These are phyloP conservation scores for Deilephila porcellus DNA, from an alignment of 2,888 invertebrate species.

Conservation along the genomic window DNA sequence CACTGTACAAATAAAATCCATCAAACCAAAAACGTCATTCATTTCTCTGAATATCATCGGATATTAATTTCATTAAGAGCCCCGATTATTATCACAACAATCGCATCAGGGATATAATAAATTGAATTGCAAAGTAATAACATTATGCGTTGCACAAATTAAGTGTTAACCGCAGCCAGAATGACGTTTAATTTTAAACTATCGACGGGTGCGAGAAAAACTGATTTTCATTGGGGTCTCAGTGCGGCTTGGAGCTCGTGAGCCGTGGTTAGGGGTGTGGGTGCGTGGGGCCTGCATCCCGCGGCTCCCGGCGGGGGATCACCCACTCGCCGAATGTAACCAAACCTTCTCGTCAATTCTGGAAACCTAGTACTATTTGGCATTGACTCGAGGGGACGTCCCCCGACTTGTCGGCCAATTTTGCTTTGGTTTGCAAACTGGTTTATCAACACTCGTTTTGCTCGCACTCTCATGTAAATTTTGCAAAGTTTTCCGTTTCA, in stretches of 20 bases:
- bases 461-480: not conserved
- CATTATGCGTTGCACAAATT: slow-evolving; percentile 78
- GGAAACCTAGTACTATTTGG: slow-evolving; percentile 80
- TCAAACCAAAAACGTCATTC: slow-evolving; percentile 55
- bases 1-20: slow-evolving; percentile 45
- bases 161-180: slow-evolving; percentile 79
- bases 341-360: slow-evolving; percentile 57
- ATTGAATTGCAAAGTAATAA: slow-evolving; percentile 80
- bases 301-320: slow-evolving; percentile 45
- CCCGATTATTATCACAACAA: slow-evolving; percentile 73
- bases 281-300: slow-evolving; percentile 47
- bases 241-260: slow-evolving; percentile 45
- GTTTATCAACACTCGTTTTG: not conserved
- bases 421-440: slow-evolving; percentile 31
- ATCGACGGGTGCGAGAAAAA: slow-evolving; percentile 76
- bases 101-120: slow-evolving; percentile 75
- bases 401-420: slow-evolving; percentile 59
- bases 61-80: slow-evolving; percentile 80
- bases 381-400: slow-evolving; percentile 78
- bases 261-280: slow-evolving; percentile 57
- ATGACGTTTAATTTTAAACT: slow-evolving; percentile 83
- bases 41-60: slow-evolving; percentile 57
- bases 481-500: not conserved
- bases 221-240: slow-evolving; percentile 71
- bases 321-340: slow-evolving; percentile 51